Percentiles rank a stretch among this genome's conserved stretches.
Conservation (phyloP, 2,113 vertebrate species). For the Oreotrochilus melanogaster region DNA sequence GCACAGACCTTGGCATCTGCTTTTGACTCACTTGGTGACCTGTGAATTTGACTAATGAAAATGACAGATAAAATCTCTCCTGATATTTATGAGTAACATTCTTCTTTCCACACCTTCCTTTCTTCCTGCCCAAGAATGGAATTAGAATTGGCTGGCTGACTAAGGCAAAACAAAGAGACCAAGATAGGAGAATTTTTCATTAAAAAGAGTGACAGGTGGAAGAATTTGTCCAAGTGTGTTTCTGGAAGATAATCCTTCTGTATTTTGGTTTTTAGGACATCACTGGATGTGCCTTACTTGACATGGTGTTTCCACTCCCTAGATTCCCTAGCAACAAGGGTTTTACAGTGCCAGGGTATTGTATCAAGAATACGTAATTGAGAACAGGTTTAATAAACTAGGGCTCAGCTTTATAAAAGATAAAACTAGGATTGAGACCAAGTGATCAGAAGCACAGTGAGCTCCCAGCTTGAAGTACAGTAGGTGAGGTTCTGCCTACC, state of each 20-base stretch:
- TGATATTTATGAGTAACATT: neutral
- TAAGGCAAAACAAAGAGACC: neutral
- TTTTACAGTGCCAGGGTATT: neutral
- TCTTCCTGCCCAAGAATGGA: neutral
- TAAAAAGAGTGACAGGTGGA: conserved; percentile 17
- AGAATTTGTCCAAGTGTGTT: neutral
- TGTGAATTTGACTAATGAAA: neutral
- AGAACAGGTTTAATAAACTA: neutral
- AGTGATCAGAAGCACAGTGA: neutral
- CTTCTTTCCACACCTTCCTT: neutral
- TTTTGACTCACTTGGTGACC: neutral
- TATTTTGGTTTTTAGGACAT: neutral
- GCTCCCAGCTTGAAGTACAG: neutral
- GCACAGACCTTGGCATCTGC: neutral
- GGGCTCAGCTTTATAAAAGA: neutral
- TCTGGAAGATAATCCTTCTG: conserved; percentile 7
- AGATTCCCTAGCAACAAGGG: neutral
- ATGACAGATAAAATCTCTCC: neutral
- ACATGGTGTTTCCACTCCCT: rapidly evolving
- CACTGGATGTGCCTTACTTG: neutral
- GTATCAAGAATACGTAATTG: neutral
- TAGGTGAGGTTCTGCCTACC: neutral
- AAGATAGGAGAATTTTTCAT: conserved; percentile 18
- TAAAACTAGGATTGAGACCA: neutral
- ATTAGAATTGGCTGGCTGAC: conserved; percentile 5